Evolutionary conservation across 2,797 vertebrate species (phyloP).

Genomic region (Monodelphis domestica): DNA sequence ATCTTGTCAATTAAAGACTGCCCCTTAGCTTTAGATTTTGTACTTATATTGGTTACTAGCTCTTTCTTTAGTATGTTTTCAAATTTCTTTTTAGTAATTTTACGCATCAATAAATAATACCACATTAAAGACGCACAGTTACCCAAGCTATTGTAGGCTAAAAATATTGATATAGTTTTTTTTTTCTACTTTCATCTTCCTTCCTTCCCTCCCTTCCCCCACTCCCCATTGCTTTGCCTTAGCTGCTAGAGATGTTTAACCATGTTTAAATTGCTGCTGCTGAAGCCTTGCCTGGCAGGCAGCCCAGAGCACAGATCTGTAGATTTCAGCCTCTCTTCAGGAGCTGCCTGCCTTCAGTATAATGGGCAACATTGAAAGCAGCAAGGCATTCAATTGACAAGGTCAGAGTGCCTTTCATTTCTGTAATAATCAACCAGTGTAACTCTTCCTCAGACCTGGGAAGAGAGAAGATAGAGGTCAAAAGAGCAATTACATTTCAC

Average conservation of each 20-base stretch:
- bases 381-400: slow-evolving; percentile 85
- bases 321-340: slow-evolving; percentile 84
- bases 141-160: slow-evolving; percentile 76
- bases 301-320: slow-evolving; percentile 84
- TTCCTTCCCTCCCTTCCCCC: neutral
- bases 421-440: slow-evolving; percentile 88
- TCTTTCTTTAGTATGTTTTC: slow-evolving; percentile 41
- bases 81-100: slow-evolving; percentile 55
- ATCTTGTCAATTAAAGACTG: neutral
- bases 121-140: slow-evolving; percentile 64
- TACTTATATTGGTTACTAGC: neutral
- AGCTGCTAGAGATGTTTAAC: slow-evolving; percentile 81
- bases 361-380: slow-evolving; percentile 88
- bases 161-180: slow-evolving; percentile 75
- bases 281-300: slow-evolving; percentile 84
- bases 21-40: neutral
- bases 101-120: slow-evolving; percentile 48
- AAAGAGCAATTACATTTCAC: slow-evolving; percentile 91
- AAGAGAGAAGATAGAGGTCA: slow-evolving; percentile 89
- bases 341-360: slow-evolving; percentile 86
- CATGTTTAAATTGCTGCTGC: slow-evolving; percentile 78
- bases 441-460: slow-evolving; percentile 88
- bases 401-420: slow-evolving; percentile 90
- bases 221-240: slow-evolving; percentile 74
- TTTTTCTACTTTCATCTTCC: neutral